Evolutionary conservation across 1,140 invertebrate genomes (phyloP), one percentile per base, ranked within the genome.

Genomic region (Drosophila varians): DNA sequence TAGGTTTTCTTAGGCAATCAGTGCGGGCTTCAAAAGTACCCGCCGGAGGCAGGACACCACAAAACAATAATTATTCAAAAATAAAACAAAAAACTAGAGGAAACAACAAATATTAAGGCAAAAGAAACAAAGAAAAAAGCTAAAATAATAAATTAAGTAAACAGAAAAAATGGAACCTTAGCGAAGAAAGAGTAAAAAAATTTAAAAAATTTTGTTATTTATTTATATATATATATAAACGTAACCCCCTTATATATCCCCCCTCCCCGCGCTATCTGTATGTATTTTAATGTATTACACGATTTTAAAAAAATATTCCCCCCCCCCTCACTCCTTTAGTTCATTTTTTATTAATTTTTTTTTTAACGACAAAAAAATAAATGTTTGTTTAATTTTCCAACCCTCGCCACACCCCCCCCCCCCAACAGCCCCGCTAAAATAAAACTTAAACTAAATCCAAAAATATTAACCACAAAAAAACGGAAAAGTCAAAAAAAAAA

Each of bases 1-100:
- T n/a, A n/a, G n/a, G n/a, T n/a, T n/a, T 70, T 74, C 70, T 72
- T 80, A 77, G 77, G 77, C 77, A 82, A 82, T 82, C 77, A 77
- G 60, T 54, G 78, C 74, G 61, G 53, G 45, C 77, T 82, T 82
- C 18, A 74, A 82, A 80, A 82, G 78, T n/a, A n/a, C n/a, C 77
- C 19, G 72, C 77, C 7, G 28, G 40, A 43, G 14, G 31, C 12
- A 26, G 16, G 21, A 58, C 21, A 65, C 60, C 55, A 80, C 46
- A 60, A 49, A 69, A 64, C 51, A 66, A 71, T 62, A 54, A 57
- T 51, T 62, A 83, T 73, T 73, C 68, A 51, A 71, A 58, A 43
- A 69, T 52, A 66, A 23, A 60, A 36, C 6, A 12, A 40, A 34
- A 23, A 34, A 16, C 25, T 1, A 43, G 28, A 21, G 9, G n/a